phyloP scores from a whole-genome alignment of 92 coral and sea anemone species.

The Palythoa heliodiscus region DNA sequence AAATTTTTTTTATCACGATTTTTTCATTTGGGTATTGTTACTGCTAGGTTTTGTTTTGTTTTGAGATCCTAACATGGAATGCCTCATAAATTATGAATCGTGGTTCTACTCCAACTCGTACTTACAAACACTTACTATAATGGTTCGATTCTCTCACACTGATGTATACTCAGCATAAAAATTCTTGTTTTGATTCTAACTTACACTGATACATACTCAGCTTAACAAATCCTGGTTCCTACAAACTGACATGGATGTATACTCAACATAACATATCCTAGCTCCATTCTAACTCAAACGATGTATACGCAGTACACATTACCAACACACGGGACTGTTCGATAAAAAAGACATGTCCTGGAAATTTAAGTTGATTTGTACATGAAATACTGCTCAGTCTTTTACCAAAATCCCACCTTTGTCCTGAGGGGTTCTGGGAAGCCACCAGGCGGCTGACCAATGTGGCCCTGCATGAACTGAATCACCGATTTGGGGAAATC shows the following conservation, averaged over 20 bases:
- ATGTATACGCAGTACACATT: neutral
- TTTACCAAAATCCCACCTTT: slow-evolving; percentile 58
- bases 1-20: no score
- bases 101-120: neutral
- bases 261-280: neutral
- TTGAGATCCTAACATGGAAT: neutral
- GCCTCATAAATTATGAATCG: neutral
- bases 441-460: slow-evolving; percentile 98
- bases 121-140: neutral
- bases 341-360: neutral
- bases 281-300: neutral
- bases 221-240: no score
- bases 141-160: neutral
- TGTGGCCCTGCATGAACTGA: slow-evolving; percentile 96
- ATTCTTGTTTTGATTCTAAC: no score
- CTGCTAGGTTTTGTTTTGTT: no score
- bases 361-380: no score
- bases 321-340: neutral
- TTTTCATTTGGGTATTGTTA: no score
- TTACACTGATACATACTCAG: no score
- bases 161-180: no score
- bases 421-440: slow-evolving; percentile 98
- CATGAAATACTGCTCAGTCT: neutral
- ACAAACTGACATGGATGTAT: no score
- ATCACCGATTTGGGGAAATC: slow-evolving; percentile 96